Evolutionary conservation across 2,888 invertebrate genomes (phyloP).

Genomic region (Unio delphinus): DNA sequence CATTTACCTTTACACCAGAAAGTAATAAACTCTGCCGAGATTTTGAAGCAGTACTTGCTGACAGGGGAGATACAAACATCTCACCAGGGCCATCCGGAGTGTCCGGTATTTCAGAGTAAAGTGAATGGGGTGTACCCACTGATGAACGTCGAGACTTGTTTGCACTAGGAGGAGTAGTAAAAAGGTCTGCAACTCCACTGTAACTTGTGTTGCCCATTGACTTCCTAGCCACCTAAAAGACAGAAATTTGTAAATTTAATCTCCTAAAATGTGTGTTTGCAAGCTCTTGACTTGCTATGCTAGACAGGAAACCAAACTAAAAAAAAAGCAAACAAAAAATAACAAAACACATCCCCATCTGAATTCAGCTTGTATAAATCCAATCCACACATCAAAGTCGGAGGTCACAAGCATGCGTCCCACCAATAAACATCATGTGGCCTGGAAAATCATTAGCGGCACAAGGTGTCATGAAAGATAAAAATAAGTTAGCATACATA

Average conservation of each 20-base stretch:
- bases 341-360: not conserved
- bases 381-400: not conserved
- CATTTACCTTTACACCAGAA: slow-evolving; percentile 48
- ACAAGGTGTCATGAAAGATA: too few species aligned
- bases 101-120: slow-evolving; percentile 66
- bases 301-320: too few species aligned
- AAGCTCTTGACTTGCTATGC: not conserved
- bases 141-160: slow-evolving; percentile 25
- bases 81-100: slow-evolving; percentile 68
- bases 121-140: slow-evolving; percentile 13
- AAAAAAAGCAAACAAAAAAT: too few species aligned
- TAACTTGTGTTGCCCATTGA: slow-evolving; percentile 35
- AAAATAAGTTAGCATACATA: too few species aligned
- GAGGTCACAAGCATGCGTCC: too few species aligned
- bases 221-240: slow-evolving; percentile 13
- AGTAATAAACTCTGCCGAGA: slow-evolving; percentile 40
- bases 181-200: slow-evolving; percentile 43
- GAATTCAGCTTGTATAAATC: not conserved
- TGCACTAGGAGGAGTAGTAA: slow-evolving; percentile 31
- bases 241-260: not conserved
- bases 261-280: not conserved
- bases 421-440: too few species aligned
- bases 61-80: slow-evolving; percentile 69
- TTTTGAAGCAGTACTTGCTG: slow-evolving; percentile 26
- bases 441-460: too few species aligned